Base-by-base conservation (phyloP, 2,113 vertebrate genomes). In the Otis tarda region DNA sequence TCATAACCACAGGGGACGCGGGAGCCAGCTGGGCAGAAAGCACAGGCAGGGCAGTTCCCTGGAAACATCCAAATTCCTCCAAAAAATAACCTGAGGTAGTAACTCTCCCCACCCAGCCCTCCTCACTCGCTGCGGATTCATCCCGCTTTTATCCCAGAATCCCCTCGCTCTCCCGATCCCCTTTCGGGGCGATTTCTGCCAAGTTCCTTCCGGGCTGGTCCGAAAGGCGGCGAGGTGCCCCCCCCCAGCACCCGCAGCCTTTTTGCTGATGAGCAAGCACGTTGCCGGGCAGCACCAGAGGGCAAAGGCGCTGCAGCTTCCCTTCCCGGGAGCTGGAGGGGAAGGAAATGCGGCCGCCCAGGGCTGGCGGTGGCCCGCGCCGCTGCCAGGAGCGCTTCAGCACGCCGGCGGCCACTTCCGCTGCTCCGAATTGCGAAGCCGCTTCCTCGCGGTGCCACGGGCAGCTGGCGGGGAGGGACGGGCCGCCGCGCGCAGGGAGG, bases 11-110 rank as follows among this genome's bases (percentile, higher is more conserved):
- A 53, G 71, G 61, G 55, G 71, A 86, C 67, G 71, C 91, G 47
- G 81, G 75, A 96, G 75, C 70, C 91, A 90, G 82, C 75, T 90
- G 75, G 85, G 90, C 82, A 95, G 67, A 87, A 80, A 91, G 61
- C 43, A 47, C 47, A 52, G n/a, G 67, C 95, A 95, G 67, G 87
- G 70, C 91, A 90, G 78, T 59, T 94, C 94, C 87, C 75, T 83
- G 76, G 94, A 92, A 97, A 86, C 74, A 94, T 4, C 55, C 43
- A 35, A 61, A 74, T 35, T 77, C 68, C 79, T 90, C 55, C 35
- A 80, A 70, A 94, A 85, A 80, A 85, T 55, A 95, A 77, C 82
- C 82, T 10, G 71, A 77, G 79, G 49, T 41, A 85, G 14, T 31
- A 60, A n/a, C 52, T 78, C 31, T 75, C 57, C 69, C 61, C 39